phyloP scores from a whole-genome alignment of 2,113 vertebrate species.

The Rana temporaria region DNA sequence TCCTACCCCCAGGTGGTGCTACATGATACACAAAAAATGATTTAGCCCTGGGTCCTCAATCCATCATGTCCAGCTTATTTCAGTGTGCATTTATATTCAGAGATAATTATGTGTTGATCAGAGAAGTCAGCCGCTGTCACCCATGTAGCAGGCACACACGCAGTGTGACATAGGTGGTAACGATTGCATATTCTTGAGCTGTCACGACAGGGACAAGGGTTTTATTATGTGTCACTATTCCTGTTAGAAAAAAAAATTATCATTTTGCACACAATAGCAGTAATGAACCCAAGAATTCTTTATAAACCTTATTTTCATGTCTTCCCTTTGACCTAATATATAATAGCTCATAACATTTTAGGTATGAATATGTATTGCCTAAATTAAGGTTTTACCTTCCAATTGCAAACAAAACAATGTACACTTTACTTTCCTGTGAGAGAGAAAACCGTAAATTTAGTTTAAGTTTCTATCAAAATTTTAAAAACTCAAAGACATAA shows the following conservation, averaged over 20 bases:
- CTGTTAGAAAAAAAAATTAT: conserved; percentile 84
- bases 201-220: conserved; percentile 81
- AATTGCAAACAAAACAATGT: background rate
- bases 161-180: conserved; percentile 84
- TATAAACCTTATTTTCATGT: conserved; percentile 70
- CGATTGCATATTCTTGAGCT: conserved; percentile 79
- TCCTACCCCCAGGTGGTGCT: conserved; percentile 79
- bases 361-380: background rate
- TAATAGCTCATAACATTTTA: conserved; percentile 55
- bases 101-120: conserved; percentile 89
- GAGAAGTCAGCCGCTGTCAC: conserved; percentile 81
- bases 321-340: conserved; percentile 76
- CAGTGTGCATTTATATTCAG: conserved; percentile 79
- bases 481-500: too few species aligned
- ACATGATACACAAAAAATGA: conserved; percentile 68
- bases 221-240: conserved; percentile 85
- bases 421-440: background rate
- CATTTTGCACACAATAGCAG: conserved; percentile 79
- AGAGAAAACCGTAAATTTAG: too few species aligned
- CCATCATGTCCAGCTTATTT: conserved; percentile 82
- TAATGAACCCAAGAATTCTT: conserved; percentile 87
- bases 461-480: too few species aligned
- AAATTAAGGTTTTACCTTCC: background rate
- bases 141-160: conserved; percentile 81
- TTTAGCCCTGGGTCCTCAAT: conserved; percentile 83